A percentile compares a stretch with the other conserved stretches of the same genome.
These are phyloP conservation scores for Venusia cambrica DNA, from an alignment of 2,888 invertebrate genomes.

Conservation along the genomic window DNA sequence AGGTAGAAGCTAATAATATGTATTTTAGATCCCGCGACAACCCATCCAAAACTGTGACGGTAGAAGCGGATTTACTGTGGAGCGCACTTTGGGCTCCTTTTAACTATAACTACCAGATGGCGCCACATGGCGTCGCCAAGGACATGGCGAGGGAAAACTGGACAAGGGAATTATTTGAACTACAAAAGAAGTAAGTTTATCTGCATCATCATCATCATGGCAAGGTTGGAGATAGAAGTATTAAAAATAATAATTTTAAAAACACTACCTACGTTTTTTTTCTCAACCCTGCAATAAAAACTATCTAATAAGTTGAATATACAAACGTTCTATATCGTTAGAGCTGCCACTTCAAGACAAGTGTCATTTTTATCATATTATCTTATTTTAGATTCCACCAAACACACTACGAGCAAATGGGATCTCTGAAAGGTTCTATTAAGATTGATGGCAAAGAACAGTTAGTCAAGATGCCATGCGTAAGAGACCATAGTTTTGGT, in stretches of 20 bases:
- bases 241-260: too few species aligned
- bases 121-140: constrained; percentile 80
- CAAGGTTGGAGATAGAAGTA: too few species aligned
- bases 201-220: too few species aligned
- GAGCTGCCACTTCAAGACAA: too few species aligned
- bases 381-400: constrained; percentile 82
- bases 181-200: constrained; percentile 83
- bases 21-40: constrained; percentile 53
- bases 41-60: constrained; percentile 59
- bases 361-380: too few species aligned
- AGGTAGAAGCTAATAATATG: too few species aligned
- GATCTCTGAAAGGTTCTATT: constrained; percentile 78
- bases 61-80: constrained; percentile 82
- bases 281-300: too few species aligned
- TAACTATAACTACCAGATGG: constrained; percentile 85
- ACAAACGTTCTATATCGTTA: too few species aligned
- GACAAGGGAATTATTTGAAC: constrained; percentile 84
- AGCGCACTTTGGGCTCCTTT: constrained; percentile 82
- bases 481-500: constrained; percentile 87
- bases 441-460: constrained; percentile 74
- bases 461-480: constrained; percentile 78
- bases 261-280: too few species aligned
- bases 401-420: constrained; percentile 89
- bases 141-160: constrained; percentile 86
- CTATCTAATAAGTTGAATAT: too few species aligned